Conservation (phyloP, 2,888 invertebrate species). For the Aphodius sticticus region DNA sequence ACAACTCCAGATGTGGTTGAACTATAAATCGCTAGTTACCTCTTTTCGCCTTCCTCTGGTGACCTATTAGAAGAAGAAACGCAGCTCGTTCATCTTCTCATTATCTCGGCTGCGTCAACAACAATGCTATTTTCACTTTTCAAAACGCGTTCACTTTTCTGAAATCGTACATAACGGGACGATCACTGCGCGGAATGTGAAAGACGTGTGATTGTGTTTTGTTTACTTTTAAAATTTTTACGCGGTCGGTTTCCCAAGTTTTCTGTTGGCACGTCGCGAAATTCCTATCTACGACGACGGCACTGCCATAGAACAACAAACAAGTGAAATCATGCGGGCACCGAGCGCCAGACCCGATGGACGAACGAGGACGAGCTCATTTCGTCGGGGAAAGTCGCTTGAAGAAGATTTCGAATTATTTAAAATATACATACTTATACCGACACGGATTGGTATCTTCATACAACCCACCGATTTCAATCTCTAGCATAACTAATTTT, state of each 20-base stretch:
- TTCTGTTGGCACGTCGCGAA: neutral
- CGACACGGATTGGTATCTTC: neutral
- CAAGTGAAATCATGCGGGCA: slow-evolving; percentile 25
- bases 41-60: neutral
- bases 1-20: neutral
- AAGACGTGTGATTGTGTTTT: neutral
- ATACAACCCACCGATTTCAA: no score
- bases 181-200: neutral
- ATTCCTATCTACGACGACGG: neutral
- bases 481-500: no score
- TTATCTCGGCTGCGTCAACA: neutral
- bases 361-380: slow-evolving; percentile 23
- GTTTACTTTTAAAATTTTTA: neutral
- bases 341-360: neutral
- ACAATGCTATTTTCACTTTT: neutral
- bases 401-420: slow-evolving; percentile 17
- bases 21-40: neutral
- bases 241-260: neutral
- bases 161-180: neutral
- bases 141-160: neutral
- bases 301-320: neutral
- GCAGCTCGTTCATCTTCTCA: neutral
- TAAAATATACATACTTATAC: neutral
- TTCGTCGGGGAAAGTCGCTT: slow-evolving; percentile 29
- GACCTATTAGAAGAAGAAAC: neutral